Evolutionary conservation across 2,797 vertebrate species (phyloP), one percentile per base, ranked within the genome.

Genomic region (Platalea minor): DNA sequence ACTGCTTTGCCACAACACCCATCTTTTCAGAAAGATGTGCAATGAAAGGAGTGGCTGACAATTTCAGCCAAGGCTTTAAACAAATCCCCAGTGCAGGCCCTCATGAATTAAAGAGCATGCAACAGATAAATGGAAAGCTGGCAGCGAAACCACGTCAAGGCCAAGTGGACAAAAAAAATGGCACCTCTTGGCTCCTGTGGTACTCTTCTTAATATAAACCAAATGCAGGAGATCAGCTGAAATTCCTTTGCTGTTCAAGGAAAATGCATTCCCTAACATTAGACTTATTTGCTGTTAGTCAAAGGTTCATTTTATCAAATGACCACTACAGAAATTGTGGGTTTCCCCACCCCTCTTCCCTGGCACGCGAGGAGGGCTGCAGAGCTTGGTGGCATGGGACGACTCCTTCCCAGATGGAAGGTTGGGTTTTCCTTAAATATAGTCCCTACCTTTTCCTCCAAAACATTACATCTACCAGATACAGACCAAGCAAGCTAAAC

Each of bases 11-110:
- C 89, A 88, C 95, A 94, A 74, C 83, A 94, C 85, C 85, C 89
- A 64, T 89, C 63, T 96, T 91, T 77, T 79, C 91, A 85, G 82
- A 85, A 88, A 51, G 76, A 91, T 29, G 54, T 61, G 91, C 90
- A 87, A 67, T 91, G 91, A 94, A 95, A 95, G 85, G 60, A 89
- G 82, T 51, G 89, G 77, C 79, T 93, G 76, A 91, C 88, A 94
- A 94, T 90, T 93, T 93, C 91, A 96, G 83, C 61, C 59, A 88
- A 77, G 91, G 86, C 83, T 97, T 95, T 93, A 95, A 94, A 95
- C 84, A 94, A 96, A 97, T 91, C 89, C 88, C 95, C 60, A 77
- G 88, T 53, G 93, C 64, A 77, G 53, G 35, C 68, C 56, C 76
- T 95, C 89, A 88, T 90, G 94, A 95, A 97, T 95, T 94, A 92